Conservation (phyloP, 1,140 invertebrate genomes). For the Campoletis sonorensis region DNA sequence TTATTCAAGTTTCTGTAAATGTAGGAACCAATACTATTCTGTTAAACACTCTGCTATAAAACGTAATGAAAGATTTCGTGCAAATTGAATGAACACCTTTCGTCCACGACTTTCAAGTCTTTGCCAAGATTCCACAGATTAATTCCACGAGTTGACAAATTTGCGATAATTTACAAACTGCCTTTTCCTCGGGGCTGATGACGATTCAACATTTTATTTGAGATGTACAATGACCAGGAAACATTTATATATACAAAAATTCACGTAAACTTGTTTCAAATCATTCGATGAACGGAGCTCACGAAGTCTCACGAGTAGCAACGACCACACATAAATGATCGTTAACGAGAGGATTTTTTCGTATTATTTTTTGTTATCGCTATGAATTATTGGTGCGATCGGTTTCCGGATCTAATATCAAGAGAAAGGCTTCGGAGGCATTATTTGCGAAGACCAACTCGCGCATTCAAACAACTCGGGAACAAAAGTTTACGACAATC, state of each 20-base stretch:
- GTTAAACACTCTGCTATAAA: background rate
- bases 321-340: conserved; percentile 19
- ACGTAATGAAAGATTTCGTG: background rate
- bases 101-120: background rate
- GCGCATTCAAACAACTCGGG: background rate
- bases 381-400: conserved; percentile 8
- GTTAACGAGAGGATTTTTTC: conserved; percentile 1
- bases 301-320: background rate
- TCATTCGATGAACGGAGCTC: background rate
- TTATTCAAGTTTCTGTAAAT: background rate
- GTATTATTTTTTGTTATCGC: background rate
- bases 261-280: background rate
- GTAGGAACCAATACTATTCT: background rate
- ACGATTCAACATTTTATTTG: too few species aligned
- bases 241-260: background rate
- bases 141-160: background rate
- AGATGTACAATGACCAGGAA: too few species aligned
- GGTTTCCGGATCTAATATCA: conserved; percentile 22
- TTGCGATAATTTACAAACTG: conserved; percentile 21
- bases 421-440: background rate
- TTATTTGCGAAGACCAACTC: background rate
- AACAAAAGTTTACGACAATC: background rate
- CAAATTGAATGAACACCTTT: background rate
- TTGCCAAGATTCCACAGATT: background rate
- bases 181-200: background rate